These are phyloP conservation scores for Eupleurogrammus muticus DNA, from an alignment of 2,797 vertebrate species.

Conservation along the genomic window DNA sequence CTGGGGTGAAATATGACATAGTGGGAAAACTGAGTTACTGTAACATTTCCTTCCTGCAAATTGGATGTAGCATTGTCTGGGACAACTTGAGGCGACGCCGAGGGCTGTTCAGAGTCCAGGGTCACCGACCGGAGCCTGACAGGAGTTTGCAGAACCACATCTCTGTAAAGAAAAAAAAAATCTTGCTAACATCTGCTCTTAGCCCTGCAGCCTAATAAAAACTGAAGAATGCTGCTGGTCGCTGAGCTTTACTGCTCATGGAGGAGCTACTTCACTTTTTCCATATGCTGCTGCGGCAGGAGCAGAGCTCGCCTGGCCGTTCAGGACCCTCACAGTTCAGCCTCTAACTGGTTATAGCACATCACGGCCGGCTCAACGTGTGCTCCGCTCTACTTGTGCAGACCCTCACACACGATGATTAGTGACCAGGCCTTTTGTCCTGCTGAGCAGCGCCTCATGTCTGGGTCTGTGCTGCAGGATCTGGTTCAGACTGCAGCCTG, in stretches of 20 bases:
- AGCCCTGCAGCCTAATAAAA: slow-evolving; percentile 70
- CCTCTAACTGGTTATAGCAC: slow-evolving; percentile 10
- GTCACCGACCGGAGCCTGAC: slow-evolving; percentile 32
- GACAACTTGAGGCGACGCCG: neutral
- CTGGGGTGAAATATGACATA: slow-evolving; percentile 21
- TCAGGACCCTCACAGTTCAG: slow-evolving; percentile 33
- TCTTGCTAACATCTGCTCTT: slow-evolving; percentile 70
- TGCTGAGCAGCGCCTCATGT: slow-evolving; percentile 34
- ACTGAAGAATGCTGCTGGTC: slow-evolving; percentile 67
- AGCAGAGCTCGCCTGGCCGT: slow-evolving; percentile 45
- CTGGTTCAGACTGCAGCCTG: slow-evolving; percentile 56
- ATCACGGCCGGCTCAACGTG: slow-evolving; percentile 19
- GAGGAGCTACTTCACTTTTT: slow-evolving; percentile 76
- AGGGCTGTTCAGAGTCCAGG: slow-evolving; percentile 10
- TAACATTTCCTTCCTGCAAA: slow-evolving; percentile 1
- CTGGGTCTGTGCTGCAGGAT: slow-evolving; percentile 47
- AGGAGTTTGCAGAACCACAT: slow-evolving; percentile 30
- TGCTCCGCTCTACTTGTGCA: slow-evolving; percentile 11
- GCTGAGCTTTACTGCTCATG: slow-evolving; percentile 67
- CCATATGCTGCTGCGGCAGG: slow-evolving; percentile 63
- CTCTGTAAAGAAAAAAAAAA: slow-evolving; percentile 41
- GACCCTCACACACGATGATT: slow-evolving; percentile 10
- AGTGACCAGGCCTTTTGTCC: slow-evolving; percentile 42
- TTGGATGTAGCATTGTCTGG: neutral
- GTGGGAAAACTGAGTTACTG: slow-evolving; percentile 37